Percentiles rank a stretch among this genome's conserved stretches.
Conservation (phyloP, 2,113 vertebrate genomes). For the Cairina moschata region DNA sequence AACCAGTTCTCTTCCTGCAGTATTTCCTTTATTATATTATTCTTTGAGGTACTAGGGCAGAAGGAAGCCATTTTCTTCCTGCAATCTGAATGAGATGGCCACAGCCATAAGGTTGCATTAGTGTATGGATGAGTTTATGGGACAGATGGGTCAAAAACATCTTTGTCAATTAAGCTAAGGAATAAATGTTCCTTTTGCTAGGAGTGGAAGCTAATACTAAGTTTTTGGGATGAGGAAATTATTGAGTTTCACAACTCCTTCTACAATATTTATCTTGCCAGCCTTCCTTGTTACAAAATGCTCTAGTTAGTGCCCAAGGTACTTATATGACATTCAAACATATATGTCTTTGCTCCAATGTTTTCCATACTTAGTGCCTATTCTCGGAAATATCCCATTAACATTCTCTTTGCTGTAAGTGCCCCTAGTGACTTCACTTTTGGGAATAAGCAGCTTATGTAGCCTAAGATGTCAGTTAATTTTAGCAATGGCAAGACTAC, state of each 20-base stretch:
- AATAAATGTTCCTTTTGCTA: neutral
- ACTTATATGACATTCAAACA: neutral
- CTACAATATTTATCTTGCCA: neutral
- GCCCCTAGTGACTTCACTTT: constrained; percentile 43
- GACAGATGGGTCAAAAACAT: neutral
- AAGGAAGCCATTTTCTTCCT: neutral
- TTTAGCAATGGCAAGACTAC: constrained; percentile 3
- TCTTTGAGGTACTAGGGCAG: neutral
- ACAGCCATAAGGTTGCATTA: neutral
- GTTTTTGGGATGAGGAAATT: neutral
- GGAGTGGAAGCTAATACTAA: neutral
- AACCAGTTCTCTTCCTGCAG: neutral
- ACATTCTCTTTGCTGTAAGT: constrained; percentile 33
- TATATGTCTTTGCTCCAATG: neutral
- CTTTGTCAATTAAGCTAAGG: neutral
- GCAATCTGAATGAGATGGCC: neutral
- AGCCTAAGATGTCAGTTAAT: constrained; percentile 48
- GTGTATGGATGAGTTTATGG: neutral
- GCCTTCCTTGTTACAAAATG: neutral
- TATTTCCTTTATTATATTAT: neutral
- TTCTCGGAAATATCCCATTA: constrained; percentile 45
- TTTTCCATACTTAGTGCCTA: neutral
- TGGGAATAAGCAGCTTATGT: constrained; percentile 7
- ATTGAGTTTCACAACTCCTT: neutral
- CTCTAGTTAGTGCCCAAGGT: neutral